Base-by-base conservation (phyloP, 2,888 invertebrate genomes). In the Eupithecia abbreviata region DNA sequence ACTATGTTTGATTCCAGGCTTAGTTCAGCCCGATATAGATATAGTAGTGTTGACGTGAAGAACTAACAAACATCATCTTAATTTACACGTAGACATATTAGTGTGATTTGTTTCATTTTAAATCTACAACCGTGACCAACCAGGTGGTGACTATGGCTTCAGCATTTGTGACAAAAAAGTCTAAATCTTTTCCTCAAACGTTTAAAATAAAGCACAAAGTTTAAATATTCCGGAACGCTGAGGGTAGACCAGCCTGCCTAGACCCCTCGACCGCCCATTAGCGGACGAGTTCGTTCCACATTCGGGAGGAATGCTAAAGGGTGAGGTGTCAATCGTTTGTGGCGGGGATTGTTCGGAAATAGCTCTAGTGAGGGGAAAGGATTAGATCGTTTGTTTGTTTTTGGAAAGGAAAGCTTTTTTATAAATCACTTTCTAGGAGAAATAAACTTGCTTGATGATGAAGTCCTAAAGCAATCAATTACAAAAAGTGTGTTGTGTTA, bases 321-420 rank as follows among this genome's bases (percentile, higher is more conserved):
- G 69, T 69, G 69, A 69, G 47, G 69, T 69, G 69, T 69, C 69
- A 69, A 69, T 69, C 69, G 69, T 69, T 69, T 69, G 69, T 69
- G 69, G 69, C 49, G 47, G 69, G n/a, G 69, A 18, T 69, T 69
- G 69, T 69, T 69, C 69, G 69, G 69, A 69, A 69, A 69, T 69
- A 47, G 45, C 47, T 13, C 18, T 69, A 69, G 69, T 18, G 69
- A 69, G 45, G 69, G 69, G 69, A 69, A 69, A 10, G 12, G n/a
- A 10, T 45, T 43, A 10, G 3, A 49, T 7, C 5, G 42, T 66
- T 42, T 15, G 2, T 42, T 66, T 66, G 13, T 42, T 66, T 12
- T 41, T 18, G 5, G 12, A 10, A 10, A 18, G 18, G 10, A 62
- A 30, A 62, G 4, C 4, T 65, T 30, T 65, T 30, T 41, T 30